Conservation (phyloP, 1,140 invertebrate species). For the Drosophila persimilis region DNA sequence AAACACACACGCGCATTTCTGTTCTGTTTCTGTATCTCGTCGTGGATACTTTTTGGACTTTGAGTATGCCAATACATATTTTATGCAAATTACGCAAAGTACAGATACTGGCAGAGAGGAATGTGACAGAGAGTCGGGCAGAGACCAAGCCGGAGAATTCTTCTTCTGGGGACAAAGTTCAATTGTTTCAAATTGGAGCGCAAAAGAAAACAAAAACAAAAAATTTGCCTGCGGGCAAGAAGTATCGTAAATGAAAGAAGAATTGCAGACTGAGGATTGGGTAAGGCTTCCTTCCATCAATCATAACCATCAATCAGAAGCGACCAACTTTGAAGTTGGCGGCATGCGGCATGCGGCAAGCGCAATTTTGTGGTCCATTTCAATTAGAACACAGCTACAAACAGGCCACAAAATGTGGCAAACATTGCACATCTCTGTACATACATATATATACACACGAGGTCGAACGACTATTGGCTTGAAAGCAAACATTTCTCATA, state of each 20-base stretch:
- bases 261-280: conserved; percentile 5
- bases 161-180: conserved; percentile 57
- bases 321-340: conserved; percentile 50
- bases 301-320: conserved; percentile 75
- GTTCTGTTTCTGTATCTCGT: conserved; percentile 18
- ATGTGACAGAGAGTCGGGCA: not conserved
- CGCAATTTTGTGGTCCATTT: conserved; percentile 68
- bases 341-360: conserved; percentile 21
- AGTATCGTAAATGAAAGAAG: conserved; percentile 26
- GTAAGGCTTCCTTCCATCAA: conserved; percentile 56
- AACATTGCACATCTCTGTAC: conserved; percentile 10
- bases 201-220: not conserved
- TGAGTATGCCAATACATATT: conserved; percentile 26
- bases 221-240: conserved; percentile 1
- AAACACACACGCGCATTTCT: conserved; percentile 28
- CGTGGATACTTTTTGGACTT: conserved; percentile 54
- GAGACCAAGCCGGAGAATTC: conserved; percentile 7
- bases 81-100: conserved; percentile 53
- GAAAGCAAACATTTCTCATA: not conserved
- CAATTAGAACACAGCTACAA: conserved; percentile 48
- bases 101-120: not conserved
- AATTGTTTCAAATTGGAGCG: conserved; percentile 72
- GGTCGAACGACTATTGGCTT: not conserved
- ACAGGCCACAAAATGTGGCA: conserved; percentile 27
- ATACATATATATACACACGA: conserved; percentile 3